Conservation (phyloP, 2,113 vertebrate genomes). For the Ophthalmolycus amberensis region DNA sequence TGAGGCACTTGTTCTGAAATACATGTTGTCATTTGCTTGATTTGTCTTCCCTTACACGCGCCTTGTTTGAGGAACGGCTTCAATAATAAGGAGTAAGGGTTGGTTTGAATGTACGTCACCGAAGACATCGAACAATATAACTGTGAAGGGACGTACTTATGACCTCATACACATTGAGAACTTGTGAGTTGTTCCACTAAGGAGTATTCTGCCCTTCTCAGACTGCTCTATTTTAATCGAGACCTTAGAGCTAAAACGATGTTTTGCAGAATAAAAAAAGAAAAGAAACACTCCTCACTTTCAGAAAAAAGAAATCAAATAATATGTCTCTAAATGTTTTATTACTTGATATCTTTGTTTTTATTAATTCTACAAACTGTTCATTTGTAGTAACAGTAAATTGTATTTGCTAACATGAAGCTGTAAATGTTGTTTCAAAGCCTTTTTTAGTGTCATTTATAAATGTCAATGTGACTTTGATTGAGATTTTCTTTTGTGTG, state of each 20-base stretch:
- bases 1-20: not conserved
- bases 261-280: not conserved
- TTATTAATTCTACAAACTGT: not conserved
- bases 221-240: not conserved
- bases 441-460: not conserved
- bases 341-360: not conserved
- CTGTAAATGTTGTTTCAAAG: no score
- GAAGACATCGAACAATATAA: no score
- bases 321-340: not conserved
- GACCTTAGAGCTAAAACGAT: not conserved
- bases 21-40: not conserved
- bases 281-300: not conserved
- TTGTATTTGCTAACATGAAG: not conserved
- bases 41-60: not conserved
- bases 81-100: not conserved
- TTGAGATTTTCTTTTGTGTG: not conserved
- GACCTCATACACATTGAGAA: not conserved
- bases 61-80: not conserved
- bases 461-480: no score
- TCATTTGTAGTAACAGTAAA: no score
- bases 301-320: not conserved
- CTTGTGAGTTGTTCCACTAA: not conserved
- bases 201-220: no score
- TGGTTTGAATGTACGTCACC: not conserved
- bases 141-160: no score